Percentiles rank a stretch among this genome's conserved stretches.
These are phyloP conservation scores for Hapalemur alaotrensis DNA, from an alignment of 2,797 vertebrate genomes.

Conservation along the genomic window DNA sequence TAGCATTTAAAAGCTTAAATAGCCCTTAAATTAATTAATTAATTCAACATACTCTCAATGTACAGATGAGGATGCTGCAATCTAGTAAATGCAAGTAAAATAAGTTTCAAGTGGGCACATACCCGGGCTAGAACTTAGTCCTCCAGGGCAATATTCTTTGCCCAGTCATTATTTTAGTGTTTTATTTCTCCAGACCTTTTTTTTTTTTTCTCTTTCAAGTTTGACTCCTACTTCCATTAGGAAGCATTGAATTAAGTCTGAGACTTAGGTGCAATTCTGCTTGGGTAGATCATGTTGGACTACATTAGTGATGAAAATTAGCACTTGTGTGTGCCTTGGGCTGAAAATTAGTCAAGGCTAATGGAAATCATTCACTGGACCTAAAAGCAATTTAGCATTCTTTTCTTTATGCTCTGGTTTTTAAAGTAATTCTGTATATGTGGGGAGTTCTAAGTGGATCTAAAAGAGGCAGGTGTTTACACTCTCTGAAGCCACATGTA, in stretches of 20 bases:
- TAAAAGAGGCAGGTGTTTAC: constrained; percentile 35
- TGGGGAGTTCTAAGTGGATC: constrained; percentile 28
- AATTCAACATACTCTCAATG: neutral
- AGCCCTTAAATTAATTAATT: neutral
- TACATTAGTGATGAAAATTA: constrained; percentile 63
- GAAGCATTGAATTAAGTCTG: constrained; percentile 61
- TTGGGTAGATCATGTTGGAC: constrained; percentile 42
- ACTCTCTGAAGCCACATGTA: constrained; percentile 46
- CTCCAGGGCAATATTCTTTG: neutral
- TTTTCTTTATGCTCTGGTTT: constrained; percentile 54
- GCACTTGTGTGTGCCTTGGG: constrained; percentile 34
- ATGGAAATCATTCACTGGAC: constrained; percentile 53
- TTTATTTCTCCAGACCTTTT: neutral
- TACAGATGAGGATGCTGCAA: neutral
- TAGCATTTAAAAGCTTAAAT: neutral
- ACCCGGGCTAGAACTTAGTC: neutral
- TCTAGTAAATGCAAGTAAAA: neutral
- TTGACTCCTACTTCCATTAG: constrained; percentile 37
- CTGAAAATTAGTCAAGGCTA: constrained; percentile 69
- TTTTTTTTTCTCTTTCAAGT: neutral
- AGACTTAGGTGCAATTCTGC: constrained; percentile 46
- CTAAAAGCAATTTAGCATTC: constrained; percentile 54
- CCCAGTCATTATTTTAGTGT: neutral
- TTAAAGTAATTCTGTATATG: constrained; percentile 53
- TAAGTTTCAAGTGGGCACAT: neutral